phyloP scores from a whole-genome alignment of 2,797 vertebrate species.

The Xyrichtys novacula region DNA sequence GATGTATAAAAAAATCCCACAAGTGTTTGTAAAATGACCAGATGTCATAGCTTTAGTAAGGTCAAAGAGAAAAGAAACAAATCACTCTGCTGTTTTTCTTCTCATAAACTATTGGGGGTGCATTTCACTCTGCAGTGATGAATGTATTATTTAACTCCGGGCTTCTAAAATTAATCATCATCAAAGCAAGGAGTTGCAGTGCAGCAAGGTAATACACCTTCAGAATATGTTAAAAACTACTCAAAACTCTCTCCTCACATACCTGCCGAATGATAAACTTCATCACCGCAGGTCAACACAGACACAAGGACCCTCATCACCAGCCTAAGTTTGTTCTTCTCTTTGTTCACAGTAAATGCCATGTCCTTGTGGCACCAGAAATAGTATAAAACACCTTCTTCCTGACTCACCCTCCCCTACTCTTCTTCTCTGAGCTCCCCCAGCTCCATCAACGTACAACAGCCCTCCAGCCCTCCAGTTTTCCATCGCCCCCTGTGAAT shows the following conservation, averaged over 20 bases:
- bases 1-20: constrained; percentile 39
- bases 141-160: constrained; percentile 51
- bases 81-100: background rate
- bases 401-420: constrained; percentile 64
- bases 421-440: constrained; percentile 51
- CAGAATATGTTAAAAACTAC: constrained; percentile 36
- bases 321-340: constrained; percentile 40
- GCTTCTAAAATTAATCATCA: constrained; percentile 46
- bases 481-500: constrained; percentile 82
- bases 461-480: constrained; percentile 77
- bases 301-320: constrained; percentile 8
- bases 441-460: constrained; percentile 61
- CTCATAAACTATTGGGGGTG: background rate
- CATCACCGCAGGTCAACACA: constrained; percentile 41
- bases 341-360: constrained; percentile 61
- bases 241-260: constrained; percentile 19
- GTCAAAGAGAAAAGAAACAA: background rate
- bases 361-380: constrained; percentile 62
- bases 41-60: constrained; percentile 5
- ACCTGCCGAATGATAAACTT: constrained; percentile 45
- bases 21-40: constrained; percentile 28
- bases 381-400: constrained; percentile 71
- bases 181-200: constrained; percentile 30
- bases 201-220: constrained; percentile 11
- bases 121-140: constrained; percentile 23